Evolutionary conservation across 2,113 vertebrate genomes (phyloP).

Genomic region (Neodon shergylaensis): DNA sequence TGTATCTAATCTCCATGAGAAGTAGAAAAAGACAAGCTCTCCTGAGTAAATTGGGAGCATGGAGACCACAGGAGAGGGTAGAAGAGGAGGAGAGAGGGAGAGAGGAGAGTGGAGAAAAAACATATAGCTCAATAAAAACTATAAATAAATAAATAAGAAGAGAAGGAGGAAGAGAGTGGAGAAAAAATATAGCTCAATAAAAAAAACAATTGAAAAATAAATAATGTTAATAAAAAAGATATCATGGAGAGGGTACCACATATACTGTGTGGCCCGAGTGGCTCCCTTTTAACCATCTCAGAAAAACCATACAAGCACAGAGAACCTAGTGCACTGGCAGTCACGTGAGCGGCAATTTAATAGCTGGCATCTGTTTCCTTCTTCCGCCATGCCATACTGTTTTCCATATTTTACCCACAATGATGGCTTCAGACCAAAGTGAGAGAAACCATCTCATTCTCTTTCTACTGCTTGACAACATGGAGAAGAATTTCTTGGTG

Average conservation of each 20-base stretch:
- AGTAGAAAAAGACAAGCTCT: too few relatives aligned
- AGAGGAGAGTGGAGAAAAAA: too few relatives aligned
- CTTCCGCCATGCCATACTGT: not conserved
- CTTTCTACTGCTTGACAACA: not conserved
- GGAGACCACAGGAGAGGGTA: too few relatives aligned
- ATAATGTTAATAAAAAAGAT: too few relatives aligned
- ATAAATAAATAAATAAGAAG: too few relatives aligned
- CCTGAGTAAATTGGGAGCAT: too few relatives aligned
- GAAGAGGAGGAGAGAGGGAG: too few relatives aligned
- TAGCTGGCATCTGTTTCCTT: not conserved
- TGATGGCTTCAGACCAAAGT: not conserved
- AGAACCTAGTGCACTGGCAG: not conserved
- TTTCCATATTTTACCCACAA: not conserved
- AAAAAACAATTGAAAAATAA: too few relatives aligned
- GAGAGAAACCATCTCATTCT: not conserved
- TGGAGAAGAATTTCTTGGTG: not conserved
- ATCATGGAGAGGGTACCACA: not conserved
- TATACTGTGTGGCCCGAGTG: not conserved
- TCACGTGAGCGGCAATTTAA: not conserved
- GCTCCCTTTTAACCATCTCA: not conserved
- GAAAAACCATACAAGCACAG: rapidly evolving
- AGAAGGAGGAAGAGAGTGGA: too few relatives aligned
- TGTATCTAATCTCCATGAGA: too few relatives aligned
- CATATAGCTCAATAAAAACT: too few relatives aligned
- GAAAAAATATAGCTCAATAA: too few relatives aligned